Evolutionary conservation across 2,797 vertebrate species (phyloP), one percentile per base, ranked within the genome.

Genomic region (Botia almorhae): DNA sequence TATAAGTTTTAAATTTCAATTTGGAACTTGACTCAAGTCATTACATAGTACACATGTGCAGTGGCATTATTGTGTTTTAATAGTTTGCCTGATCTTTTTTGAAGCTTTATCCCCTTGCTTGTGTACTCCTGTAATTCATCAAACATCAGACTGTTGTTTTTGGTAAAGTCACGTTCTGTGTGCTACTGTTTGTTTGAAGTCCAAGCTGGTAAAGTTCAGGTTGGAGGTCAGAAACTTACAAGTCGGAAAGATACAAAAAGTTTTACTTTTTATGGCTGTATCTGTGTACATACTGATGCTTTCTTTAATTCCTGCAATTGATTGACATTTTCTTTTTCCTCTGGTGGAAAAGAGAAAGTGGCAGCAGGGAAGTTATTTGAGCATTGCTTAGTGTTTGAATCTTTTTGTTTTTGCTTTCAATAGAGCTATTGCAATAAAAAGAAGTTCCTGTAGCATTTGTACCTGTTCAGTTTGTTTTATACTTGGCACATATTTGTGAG

Each of bases 301-400:
- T 79, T 84, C 46, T 81, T 48, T 79, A 36, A 85, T 53, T 69
- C 51, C 61, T 80, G 91, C 90, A 78, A 65, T 82, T 85, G 76
- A 82, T 80, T 76, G 74, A 67, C 23, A 81, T 50, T 82, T 78
- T 65, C 69, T 82, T 88, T 91, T 89, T 85, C 85, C 84, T 76
- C 11, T 92, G 91, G 91, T 88, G 94, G 94, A 93, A 94, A 94
- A 93, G 90, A 80, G 83, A 81, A 87, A 56, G 82, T 63, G 86
- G 76, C 85, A 80, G 5, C 61, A 63, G 89, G 92, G 91, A 93
- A 90, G 85, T 92, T 77, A 73, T 91, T 95, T 94, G 92, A 95
- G 93, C 94, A 94, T 95, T 95, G 96, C 92, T 96, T 96, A 96
- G 94, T 96, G 96, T 97, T 96, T 96, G 96, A 96, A 97, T 97